These are phyloP conservation scores for Drosophila pseudotalamancana DNA, from an alignment of 2,888 invertebrate genomes.

Conservation along the genomic window DNA sequence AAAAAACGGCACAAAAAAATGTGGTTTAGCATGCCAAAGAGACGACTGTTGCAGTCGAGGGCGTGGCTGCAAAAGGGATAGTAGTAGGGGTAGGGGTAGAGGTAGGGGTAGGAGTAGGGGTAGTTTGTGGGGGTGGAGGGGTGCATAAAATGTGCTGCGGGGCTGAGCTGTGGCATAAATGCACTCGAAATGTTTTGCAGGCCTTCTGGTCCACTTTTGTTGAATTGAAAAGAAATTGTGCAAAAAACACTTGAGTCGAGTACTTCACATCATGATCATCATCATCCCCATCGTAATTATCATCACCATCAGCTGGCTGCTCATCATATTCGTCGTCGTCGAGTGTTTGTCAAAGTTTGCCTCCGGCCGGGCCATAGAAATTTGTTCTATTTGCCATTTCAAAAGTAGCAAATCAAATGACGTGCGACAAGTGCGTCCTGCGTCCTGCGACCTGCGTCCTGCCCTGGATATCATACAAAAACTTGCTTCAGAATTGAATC, in stretches of 20 bases:
- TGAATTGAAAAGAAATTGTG: conserved; percentile 79
- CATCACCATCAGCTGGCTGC: conserved; percentile 7
- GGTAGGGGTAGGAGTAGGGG: no score
- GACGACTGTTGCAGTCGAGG: not conserved
- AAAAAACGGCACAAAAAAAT: conserved; percentile 53
- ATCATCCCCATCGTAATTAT: conserved; percentile 5
- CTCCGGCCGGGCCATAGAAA: conserved; percentile 57
- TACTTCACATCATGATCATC: conserved; percentile 29
- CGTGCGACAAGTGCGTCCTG: conserved; percentile 63
- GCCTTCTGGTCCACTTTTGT: conserved; percentile 72
- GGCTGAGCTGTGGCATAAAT: conserved; percentile 11
- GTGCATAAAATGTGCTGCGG: conserved; percentile 1
- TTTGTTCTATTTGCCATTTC: conserved; percentile 48
- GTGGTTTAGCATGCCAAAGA: conserved; percentile 60
- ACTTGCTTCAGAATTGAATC: conserved; percentile 13
- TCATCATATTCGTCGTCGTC: conserved; percentile 34
- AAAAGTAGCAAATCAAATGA: conserved; percentile 73
- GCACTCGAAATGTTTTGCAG: conserved; percentile 51
- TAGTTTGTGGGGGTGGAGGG: not conserved
- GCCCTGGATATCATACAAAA: conserved; percentile 44
- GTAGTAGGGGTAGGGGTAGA: no score
- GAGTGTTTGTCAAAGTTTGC: conserved; percentile 76
- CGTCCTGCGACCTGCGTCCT: no score
- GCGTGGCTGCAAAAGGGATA: no score
- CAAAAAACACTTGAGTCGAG: conserved; percentile 74